These are phyloP conservation scores for Apamea monoglypha DNA, from an alignment of 2,888 invertebrate genomes.

Conservation along the genomic window DNA sequence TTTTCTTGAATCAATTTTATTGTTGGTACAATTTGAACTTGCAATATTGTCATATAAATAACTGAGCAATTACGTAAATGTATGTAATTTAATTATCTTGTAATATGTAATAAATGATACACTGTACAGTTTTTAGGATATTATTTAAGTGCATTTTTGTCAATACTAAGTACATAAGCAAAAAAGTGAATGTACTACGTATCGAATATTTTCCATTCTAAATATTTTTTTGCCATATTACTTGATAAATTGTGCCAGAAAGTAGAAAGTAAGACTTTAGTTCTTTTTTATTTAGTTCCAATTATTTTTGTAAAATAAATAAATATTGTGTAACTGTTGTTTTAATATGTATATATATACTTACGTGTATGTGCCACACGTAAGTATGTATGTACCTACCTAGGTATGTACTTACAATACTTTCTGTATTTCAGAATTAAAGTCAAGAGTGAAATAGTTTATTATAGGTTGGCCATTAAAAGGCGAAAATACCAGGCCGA, in stretches of 20 bases:
- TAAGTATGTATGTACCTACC: neutral
- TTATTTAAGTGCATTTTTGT: conserved; percentile 56
- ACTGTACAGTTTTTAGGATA: conserved; percentile 66
- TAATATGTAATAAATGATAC: conserved; percentile 33
- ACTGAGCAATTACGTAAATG: neutral
- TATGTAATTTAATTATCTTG: conserved; percentile 12
- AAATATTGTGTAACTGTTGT: conserved; percentile 34
- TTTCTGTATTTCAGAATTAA: neutral
- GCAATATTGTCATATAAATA: neutral
- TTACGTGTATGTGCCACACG: neutral
- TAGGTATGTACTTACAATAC: neutral
- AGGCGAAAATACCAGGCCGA: neutral
- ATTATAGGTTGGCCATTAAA: neutral
- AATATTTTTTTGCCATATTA: conserved; percentile 53
- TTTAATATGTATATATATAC: conserved; percentile 27
- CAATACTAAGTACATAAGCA: conserved; percentile 17
- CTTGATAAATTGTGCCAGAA: conserved; percentile 60
- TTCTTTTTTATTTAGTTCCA: conserved; percentile 49
- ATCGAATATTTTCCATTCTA: neutral
- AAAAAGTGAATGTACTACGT: conserved; percentile 15
- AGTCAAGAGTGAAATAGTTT: neutral
- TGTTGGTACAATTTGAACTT: neutral
- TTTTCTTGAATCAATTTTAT: neutral
- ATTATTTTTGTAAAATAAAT: conserved; percentile 70
- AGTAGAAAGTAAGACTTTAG: conserved; percentile 46